Evolutionary conservation across 2,888 invertebrate genomes (phyloP).

Genomic region (Cephus nigrinus): DNA sequence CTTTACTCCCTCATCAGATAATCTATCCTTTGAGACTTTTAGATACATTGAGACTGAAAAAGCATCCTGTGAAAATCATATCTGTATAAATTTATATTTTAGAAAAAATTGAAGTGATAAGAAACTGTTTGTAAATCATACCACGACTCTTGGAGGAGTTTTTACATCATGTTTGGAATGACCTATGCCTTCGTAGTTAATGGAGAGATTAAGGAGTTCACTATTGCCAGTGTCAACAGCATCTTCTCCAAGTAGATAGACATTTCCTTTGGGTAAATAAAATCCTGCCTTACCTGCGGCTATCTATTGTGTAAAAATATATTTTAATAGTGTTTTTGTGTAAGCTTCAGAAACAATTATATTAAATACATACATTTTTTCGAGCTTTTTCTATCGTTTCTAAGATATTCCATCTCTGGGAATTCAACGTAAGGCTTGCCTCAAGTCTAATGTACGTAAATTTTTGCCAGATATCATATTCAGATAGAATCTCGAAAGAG

Average conservation of each 20-base stretch:
- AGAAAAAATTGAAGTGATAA: slow-evolving; percentile 6
- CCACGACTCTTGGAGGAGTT: slow-evolving; percentile 39
- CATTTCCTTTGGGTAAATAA: slow-evolving; percentile 67
- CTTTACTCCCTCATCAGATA: slow-evolving; percentile 64
- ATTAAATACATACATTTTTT: slow-evolving; percentile 69
- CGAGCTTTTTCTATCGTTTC: slow-evolving; percentile 73
- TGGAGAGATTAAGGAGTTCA: neutral
- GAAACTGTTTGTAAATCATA: slow-evolving; percentile 23
- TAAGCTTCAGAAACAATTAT: neutral
- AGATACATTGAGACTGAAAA: slow-evolving; percentile 73
- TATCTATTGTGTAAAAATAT: slow-evolving; percentile 64
- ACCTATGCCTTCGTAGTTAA: slow-evolving; percentile 9
- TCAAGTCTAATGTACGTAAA: slow-evolving; percentile 78
- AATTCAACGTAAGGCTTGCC: slow-evolving; percentile 74
- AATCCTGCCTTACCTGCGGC: slow-evolving; percentile 81
- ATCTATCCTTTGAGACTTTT: slow-evolving; percentile 72
- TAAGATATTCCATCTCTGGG: slow-evolving; percentile 71
- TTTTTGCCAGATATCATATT: slow-evolving; percentile 75
- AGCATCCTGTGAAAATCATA: slow-evolving; percentile 68
- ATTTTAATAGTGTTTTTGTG: neutral
- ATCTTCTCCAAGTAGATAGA: slow-evolving; percentile 41
- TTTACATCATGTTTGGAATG: slow-evolving; percentile 33
- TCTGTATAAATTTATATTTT: slow-evolving; percentile 1
- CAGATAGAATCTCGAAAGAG: slow-evolving; percentile 73
- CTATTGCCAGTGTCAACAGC: slow-evolving; percentile 25